Percentiles rank a stretch among this genome's conserved stretches.
These are phyloP conservation scores for Drosophila colorata DNA, from an alignment of 2,888 invertebrate genomes.

Conservation along the genomic window DNA sequence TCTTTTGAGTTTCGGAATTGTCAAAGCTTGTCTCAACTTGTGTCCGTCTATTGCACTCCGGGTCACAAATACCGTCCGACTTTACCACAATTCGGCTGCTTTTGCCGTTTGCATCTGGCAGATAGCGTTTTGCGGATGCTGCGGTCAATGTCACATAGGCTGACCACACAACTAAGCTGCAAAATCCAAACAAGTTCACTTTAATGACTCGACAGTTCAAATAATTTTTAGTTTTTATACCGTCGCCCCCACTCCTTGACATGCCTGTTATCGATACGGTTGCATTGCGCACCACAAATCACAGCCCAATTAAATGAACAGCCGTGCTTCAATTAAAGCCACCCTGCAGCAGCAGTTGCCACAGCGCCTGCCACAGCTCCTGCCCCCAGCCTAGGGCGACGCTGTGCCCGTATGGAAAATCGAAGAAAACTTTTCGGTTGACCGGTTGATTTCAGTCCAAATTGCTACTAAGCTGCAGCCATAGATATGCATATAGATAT, in stretches of 20 bases:
- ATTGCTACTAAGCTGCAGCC: slow-evolving; percentile 12
- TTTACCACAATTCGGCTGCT: slow-evolving; percentile 36
- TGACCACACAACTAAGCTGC: slow-evolving; percentile 48
- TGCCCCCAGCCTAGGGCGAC: slow-evolving; percentile 1
- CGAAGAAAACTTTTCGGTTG: slow-evolving; percentile 56
- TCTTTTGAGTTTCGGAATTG: slow-evolving; percentile 4
- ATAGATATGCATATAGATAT: not conserved
- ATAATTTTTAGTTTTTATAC: slow-evolving; percentile 37
- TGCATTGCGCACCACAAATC: slow-evolving; percentile 66
- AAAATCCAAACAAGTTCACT: slow-evolving; percentile 48
- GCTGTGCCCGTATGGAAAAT: slow-evolving; percentile 32
- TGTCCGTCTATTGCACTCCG: slow-evolving; percentile 23
- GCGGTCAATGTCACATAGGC: slow-evolving; percentile 55
- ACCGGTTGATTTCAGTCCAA: slow-evolving; percentile 46
- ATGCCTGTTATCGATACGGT: slow-evolving; percentile 66
- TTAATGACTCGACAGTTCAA: slow-evolving; percentile 52
- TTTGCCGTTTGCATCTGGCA: slow-evolving; percentile 24
- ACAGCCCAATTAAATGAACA: slow-evolving; percentile 75
- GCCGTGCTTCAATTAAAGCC: slow-evolving; percentile 71
- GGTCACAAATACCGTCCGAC: not conserved
- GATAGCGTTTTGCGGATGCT: slow-evolving; percentile 47
- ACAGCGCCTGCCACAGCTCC: not conserved
- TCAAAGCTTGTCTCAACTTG: slow-evolving; percentile 15
- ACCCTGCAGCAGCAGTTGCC: slow-evolving; percentile 19
- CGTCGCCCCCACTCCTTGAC: not conserved